Evolutionary conservation across 2,888 invertebrate genomes (phyloP), one percentile per base, ranked within the genome.

Genomic region (Hirtodrosophila alboralis): DNA sequence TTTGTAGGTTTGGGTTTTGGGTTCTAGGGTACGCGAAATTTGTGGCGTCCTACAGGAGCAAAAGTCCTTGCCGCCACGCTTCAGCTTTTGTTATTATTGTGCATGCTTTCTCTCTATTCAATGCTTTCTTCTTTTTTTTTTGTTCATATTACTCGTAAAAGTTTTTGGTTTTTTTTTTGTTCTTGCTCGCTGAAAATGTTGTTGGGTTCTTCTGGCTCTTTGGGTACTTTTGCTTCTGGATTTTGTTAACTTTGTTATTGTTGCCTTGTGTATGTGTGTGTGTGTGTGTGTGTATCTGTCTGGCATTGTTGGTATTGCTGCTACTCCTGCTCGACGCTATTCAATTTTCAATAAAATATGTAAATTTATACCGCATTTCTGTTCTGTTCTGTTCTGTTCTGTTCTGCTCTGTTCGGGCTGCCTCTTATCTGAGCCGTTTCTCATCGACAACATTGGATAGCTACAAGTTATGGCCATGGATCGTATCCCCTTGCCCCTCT

Each of bases 301-400:
- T 49, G 12, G 18, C 28, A 37, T 51, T 56, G 47, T 49, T 41
- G 38, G 33, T 49, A 36, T 18, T 18, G 18, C 45, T 52, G 48
- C 34, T 37, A 43, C 37, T 54, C 44, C 37, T 45, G 27, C 44
- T 48, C 53, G 43, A 43, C 49, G 75, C 80, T 84, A 76, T 81
- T 81, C 81, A 84, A 84, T 86, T 86, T 84, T 86, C 86, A 81
- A 81, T 81, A 81, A 81, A 81, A 81, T 81, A 81, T 81, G 81
- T 63, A 81, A 81, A 81, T 86, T 81, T 86, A 84, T 81, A 75
- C 81, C 86, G 75, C 86, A 86, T 68, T 86, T 75, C 75, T 52
- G 30, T 3, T 5, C 61, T 53, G 63, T 2, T 5, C 18, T 18
- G 18, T 3, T 5, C 18, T 1, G 18, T 1, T 18, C 18, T 18